phyloP scores from a whole-genome alignment of 2,797 vertebrate species.

The Spinus olivaceus region DNA sequence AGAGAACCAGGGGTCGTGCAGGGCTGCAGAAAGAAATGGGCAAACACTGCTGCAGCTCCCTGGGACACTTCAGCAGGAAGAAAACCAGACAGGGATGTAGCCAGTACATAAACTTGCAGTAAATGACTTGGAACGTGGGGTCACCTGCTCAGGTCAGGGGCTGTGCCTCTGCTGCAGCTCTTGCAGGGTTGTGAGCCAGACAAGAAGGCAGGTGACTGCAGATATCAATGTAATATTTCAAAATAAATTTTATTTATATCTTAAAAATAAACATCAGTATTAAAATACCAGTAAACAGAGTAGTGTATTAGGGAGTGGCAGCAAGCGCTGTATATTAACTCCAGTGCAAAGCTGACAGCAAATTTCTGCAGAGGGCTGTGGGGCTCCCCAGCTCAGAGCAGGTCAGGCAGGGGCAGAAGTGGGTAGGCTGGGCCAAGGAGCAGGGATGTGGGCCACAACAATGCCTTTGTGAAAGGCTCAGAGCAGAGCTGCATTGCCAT shows the following conservation, averaged over 20 bases:
- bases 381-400: background rate
- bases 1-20: background rate
- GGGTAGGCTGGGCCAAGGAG: background rate
- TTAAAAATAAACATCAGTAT: constrained; percentile 52
- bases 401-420: background rate
- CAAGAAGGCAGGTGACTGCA: background rate
- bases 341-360: constrained; percentile 7
- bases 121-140: background rate
- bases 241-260: constrained; percentile 56
- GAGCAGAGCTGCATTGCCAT: background rate
- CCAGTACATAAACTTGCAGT: background rate
- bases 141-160: accelerated
- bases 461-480: background rate
- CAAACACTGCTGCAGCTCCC: background rate
- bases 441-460: background rate
- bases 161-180: background rate
- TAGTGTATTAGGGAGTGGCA: background rate
- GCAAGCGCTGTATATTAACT: background rate
- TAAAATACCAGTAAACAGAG: constrained; percentile 11
- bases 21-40: background rate
- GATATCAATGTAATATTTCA: background rate
- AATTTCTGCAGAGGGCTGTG: background rate
- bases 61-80: background rate
- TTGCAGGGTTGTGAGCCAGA: background rate
- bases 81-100: background rate